Evolutionary conservation across 2,797 vertebrate species (phyloP).

Genomic region (Molothrus aeneus): DNA sequence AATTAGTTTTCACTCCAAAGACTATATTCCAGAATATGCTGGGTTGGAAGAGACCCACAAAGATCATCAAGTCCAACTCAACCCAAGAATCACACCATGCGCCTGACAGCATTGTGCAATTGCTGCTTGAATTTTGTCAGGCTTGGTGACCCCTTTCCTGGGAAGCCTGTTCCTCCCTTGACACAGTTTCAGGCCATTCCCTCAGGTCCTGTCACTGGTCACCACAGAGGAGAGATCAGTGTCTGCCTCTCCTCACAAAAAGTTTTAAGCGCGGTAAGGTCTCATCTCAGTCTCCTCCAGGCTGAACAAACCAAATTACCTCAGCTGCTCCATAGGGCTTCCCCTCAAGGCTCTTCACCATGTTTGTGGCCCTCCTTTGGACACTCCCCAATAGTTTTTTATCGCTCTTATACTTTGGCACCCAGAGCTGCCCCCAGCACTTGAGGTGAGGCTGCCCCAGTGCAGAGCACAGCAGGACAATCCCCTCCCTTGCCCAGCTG

Average conservation of each 20-base stretch:
- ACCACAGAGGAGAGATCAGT: not conserved
- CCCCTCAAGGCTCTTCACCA: not conserved
- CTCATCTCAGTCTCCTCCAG: not conserved
- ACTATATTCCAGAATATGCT: not conserved
- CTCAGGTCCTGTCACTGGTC: fast-evolving
- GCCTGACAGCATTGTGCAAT: not conserved
- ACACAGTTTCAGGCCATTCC: not conserved
- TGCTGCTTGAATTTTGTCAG: not conserved
- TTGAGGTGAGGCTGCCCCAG: not conserved
- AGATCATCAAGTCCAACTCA: not conserved
- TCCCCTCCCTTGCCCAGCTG: fast-evolving
- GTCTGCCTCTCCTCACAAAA: not conserved
- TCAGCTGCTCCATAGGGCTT: not conserved
- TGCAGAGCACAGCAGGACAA: not conserved
- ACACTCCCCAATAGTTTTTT: not conserved
- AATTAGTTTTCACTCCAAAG: not conserved
- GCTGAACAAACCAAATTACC: not conserved
- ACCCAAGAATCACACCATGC: not conserved
- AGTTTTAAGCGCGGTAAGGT: too few relatives aligned
- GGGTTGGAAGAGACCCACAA: not conserved
- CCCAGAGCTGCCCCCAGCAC: not conserved
- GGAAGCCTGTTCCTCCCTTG: fast-evolving
- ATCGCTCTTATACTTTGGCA: too few relatives aligned
- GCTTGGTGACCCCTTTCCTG: not conserved
- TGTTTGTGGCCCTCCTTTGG: fast-evolving